These are phyloP conservation scores for Zalophus californianus DNA, from an alignment of 2,797 vertebrate genomes.

Conservation along the genomic window DNA sequence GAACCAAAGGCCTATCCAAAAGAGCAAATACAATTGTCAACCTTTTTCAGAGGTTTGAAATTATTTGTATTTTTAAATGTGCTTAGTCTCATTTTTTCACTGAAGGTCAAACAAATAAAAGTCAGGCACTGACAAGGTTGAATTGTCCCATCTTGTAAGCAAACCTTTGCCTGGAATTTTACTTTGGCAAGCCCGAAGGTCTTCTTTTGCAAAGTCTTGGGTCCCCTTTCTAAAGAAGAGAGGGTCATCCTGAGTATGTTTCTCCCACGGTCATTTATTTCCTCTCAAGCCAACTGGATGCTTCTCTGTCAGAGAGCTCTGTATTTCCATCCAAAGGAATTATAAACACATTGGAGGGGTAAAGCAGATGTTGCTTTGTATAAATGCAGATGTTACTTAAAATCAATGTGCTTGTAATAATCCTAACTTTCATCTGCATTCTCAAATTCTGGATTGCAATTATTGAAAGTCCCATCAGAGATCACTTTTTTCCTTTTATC, in stretches of 20 bases:
- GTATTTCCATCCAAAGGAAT: conserved; percentile 70
- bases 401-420: conserved; percentile 54
- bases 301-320: conserved; percentile 60
- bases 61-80: conserved; percentile 58
- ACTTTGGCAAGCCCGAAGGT: conserved; percentile 49
- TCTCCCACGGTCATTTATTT: conserved; percentile 56
- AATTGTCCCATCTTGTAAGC: conserved; percentile 62
- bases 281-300: conserved; percentile 59
- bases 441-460: conserved; percentile 45
- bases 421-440: conserved; percentile 56
- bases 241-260: conserved; percentile 60
- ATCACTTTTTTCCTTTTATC: conserved; percentile 40
- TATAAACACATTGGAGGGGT: conserved; percentile 67
- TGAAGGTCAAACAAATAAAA: conserved; percentile 75
- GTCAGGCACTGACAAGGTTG: conserved; percentile 35
- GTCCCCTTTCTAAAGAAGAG: conserved; percentile 55
- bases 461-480: conserved; percentile 16
- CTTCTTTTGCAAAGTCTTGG: not conserved
- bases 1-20: conserved; percentile 46
- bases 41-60: conserved; percentile 45
- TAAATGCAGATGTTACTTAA: conserved; percentile 66
- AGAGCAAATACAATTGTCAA: conserved; percentile 48
- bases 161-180: conserved; percentile 62
- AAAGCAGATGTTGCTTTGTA: conserved; percentile 69
- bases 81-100: conserved; percentile 20